Evolutionary conservation across 2,797 vertebrate genomes (phyloP).

Genomic region (Knipowitschia caucasica): DNA sequence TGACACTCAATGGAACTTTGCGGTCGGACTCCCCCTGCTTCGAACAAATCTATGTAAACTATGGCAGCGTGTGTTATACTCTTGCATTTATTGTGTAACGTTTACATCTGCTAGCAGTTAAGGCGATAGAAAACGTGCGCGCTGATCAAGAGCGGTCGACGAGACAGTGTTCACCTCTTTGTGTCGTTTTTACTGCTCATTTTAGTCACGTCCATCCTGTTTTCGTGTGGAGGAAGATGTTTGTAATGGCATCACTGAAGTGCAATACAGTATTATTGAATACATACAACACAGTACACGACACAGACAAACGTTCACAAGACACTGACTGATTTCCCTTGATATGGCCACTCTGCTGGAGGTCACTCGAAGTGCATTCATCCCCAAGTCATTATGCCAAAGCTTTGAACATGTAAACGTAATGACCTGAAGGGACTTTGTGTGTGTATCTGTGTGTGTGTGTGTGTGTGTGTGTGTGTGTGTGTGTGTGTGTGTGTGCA

Average conservation of each 20-base stretch:
- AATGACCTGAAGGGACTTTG: conserved; percentile 25
- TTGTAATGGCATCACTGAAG: conserved; percentile 44
- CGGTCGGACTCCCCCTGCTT: too few species aligned
- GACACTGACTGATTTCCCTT: conserved; percentile 27
- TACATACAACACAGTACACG: conserved; percentile 33
- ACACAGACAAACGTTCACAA: conserved; percentile 27
- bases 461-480: conserved; percentile 21
- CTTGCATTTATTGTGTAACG: conserved; percentile 10
- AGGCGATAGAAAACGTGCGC: not conserved
- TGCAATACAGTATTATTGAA: conserved; percentile 66
- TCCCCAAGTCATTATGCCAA: conserved; percentile 51
- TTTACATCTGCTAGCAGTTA: conserved; percentile 10
- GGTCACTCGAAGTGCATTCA: conserved; percentile 32
- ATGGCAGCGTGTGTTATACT: conserved; percentile 12
- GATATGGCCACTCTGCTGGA: conserved; percentile 37
- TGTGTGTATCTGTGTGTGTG: conserved; percentile 23
- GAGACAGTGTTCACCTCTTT: conserved; percentile 6
- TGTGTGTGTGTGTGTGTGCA: conserved; percentile 21
- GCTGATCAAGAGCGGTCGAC: not conserved
- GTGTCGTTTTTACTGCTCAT: conserved; percentile 18
- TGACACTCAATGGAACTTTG: too few species aligned
- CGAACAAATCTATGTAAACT: too few species aligned
- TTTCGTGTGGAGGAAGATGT: conserved; percentile 16
- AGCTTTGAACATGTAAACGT: conserved; percentile 38
- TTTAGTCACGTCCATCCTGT: conserved; percentile 36